These are phyloP conservation scores for Cossypha niveicapilla DNA, from an alignment of 2,797 vertebrate species.

Conservation along the genomic window DNA sequence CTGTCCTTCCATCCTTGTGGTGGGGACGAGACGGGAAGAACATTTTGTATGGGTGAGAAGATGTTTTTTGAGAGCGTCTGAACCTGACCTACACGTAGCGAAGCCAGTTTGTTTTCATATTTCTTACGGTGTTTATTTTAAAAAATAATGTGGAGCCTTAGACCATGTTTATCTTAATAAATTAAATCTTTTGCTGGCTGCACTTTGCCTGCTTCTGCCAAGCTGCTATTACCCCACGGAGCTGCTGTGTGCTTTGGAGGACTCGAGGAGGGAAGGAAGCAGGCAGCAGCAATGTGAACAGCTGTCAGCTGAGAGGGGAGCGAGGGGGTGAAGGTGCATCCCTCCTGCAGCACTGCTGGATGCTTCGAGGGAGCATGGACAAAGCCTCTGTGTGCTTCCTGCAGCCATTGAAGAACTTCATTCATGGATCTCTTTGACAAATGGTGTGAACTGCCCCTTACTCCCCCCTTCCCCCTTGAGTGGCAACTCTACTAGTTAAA, in stretches of 20 bases:
- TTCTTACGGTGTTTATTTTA: conserved; percentile 34
- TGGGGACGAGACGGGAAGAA: neutral
- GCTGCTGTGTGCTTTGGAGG: conserved; percentile 6
- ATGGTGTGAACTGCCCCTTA: neutral
- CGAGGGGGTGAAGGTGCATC: fast-evolving
- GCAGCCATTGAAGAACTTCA: neutral
- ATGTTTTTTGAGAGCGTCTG: neutral
- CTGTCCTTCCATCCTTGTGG: neutral
- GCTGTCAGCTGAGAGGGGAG: neutral
- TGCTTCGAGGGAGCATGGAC: neutral
- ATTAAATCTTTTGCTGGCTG: conserved; percentile 11
- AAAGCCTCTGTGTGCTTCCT: neutral
- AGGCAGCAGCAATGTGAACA: neutral
- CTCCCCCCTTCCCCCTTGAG: neutral
- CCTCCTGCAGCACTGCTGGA: neutral
- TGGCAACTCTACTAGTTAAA: neutral
- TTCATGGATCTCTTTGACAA: neutral
- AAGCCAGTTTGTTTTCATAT: neutral
- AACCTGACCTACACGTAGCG: neutral
- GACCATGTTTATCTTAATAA: conserved; percentile 2
- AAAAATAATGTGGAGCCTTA: conserved; percentile 11
- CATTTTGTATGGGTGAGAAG: neutral
- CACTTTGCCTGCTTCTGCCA: conserved; percentile 18
- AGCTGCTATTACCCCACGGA: neutral
- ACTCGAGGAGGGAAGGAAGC: neutral